A percentile compares a stretch with the other conserved stretches of the same genome.
These are phyloP conservation scores for Saccostrea echinata DNA, from an alignment of 1,140 invertebrate genomes.

Conservation along the genomic window DNA sequence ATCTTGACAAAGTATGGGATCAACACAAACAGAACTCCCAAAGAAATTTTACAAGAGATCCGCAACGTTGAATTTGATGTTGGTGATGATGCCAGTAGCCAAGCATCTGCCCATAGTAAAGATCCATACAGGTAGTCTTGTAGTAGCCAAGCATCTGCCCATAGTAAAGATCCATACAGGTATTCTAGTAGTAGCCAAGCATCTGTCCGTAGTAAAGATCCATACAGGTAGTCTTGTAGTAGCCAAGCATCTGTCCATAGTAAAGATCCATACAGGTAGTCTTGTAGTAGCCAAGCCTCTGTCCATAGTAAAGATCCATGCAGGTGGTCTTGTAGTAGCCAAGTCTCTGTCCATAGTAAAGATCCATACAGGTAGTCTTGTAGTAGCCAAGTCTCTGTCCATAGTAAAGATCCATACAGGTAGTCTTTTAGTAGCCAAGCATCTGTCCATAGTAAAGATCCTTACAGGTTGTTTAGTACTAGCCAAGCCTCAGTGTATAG, in stretches of 20 bases:
- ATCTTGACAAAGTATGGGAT: conserved; percentile 55
- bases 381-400: too few species aligned
- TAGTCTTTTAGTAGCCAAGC: not conserved
- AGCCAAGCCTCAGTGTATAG: conserved; percentile 12
- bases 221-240: not conserved
- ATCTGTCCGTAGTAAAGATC: not conserved
- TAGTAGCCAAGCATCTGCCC: too few species aligned
- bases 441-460: too few species aligned
- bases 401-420: not conserved
- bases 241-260: too few species aligned
- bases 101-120: conserved; percentile 21
- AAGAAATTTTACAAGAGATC: conserved; percentile 56
- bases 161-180: too few species aligned
- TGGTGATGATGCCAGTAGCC: conserved; percentile 30
- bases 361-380: too few species aligned
- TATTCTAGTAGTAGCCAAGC: not conserved
- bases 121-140: conserved; percentile 1
- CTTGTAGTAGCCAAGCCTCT: not conserved
- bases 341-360: too few species aligned
- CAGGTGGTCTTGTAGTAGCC: not conserved
- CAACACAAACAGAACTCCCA: conserved; percentile 52
- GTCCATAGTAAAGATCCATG: not conserved
- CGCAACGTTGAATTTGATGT: conserved; percentile 28
- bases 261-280: too few species aligned
- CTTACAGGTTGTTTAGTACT: not conserved